A percentile compares a stretch with the other conserved stretches of the same genome.
Evolutionary conservation across 1,140 invertebrate species (phyloP).

Genomic region (Sinonovacula constricta): DNA sequence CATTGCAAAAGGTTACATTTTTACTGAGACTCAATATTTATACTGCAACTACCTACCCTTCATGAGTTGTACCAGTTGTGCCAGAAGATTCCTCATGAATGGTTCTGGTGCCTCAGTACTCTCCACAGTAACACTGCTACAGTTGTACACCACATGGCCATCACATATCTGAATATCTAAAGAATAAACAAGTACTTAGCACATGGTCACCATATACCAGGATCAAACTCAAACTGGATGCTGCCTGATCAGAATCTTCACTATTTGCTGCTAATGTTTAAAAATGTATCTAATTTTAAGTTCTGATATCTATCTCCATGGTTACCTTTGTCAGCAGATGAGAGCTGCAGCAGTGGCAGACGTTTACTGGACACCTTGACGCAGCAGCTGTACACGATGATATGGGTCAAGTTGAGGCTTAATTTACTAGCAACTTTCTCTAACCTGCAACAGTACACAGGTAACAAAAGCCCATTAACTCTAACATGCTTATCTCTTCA

Average conservation of each 20-base stretch:
- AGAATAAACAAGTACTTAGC: conserved; percentile 3
- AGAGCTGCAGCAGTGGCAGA: conserved; percentile 17
- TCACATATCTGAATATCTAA: conserved; percentile 21
- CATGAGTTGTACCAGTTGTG: conserved; percentile 61
- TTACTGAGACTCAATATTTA: too few relatives aligned
- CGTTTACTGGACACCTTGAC: conserved; percentile 73
- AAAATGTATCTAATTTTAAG: background rate
- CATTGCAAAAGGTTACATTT: too few relatives aligned
- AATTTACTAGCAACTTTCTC: conserved; percentile 74
- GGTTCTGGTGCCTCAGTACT: conserved; percentile 53
- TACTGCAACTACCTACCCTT: conserved; percentile 60
- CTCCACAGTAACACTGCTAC: background rate
- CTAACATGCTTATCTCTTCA: too few relatives aligned
- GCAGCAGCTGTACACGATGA: conserved; percentile 78
- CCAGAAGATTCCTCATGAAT: conserved; percentile 60
- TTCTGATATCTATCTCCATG: too few relatives aligned
- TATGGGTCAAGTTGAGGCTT: conserved; percentile 76
- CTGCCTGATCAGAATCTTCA: background rate
- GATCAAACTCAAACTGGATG: background rate
- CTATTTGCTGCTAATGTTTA: background rate
- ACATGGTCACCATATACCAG: background rate
- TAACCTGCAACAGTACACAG: conserved; percentile 64
- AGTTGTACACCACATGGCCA: conserved; percentile 48
- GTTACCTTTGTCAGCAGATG: background rate
- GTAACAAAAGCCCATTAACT: background rate